Base-by-base conservation (phyloP, 2,113 vertebrate species). In the Gopherus flavomarginatus region DNA sequence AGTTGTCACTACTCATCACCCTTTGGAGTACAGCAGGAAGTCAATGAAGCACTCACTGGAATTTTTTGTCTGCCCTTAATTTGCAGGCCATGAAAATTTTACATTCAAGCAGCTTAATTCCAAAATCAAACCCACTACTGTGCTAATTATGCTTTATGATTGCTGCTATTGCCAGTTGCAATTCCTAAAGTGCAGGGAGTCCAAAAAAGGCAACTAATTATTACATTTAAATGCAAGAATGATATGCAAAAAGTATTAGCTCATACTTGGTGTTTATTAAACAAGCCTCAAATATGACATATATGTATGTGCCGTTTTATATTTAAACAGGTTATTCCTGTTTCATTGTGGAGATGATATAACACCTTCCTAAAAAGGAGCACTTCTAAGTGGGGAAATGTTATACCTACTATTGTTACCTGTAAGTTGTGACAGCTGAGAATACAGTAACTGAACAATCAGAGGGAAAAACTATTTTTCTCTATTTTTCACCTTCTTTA, bases 1-100 rank as follows among this genome's bases (percentile, higher is more conserved):
- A 91, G 42, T 81, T 93, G 95, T 91, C 89, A 92, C 75, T 59
- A 42, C 29, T 91, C 87, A 83, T 87, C 5, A 0, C 8, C 50
- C 38, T 86, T 88, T 79, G 29, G 21, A 53, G 6, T 69, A 31
- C 3, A 88, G 79, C 17, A 53, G 80, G 79, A 93, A 97, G 81
- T 65, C 85, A 92, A 24, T 47, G 91, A 81, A 93, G 83, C 54
- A 88, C 79, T 96, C 85, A 80, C 35, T 54, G 78, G 62, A 91
- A n/a, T 59, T 31, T 69, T 35, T 11, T 44, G 75, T 27, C 24
- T 14, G 22, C 26, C 47, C 77, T 79, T 89, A 69, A 84, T 86
- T 87, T 93, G 42, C 85, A 93, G 49, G 11, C 89, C 62, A 52
- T 85, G 79, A 92, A 89, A 84, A 6, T 14, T 49, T 90, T 91